phyloP scores from a whole-genome alignment of 1,140 invertebrate species.

The Aricia agestis region DNA sequence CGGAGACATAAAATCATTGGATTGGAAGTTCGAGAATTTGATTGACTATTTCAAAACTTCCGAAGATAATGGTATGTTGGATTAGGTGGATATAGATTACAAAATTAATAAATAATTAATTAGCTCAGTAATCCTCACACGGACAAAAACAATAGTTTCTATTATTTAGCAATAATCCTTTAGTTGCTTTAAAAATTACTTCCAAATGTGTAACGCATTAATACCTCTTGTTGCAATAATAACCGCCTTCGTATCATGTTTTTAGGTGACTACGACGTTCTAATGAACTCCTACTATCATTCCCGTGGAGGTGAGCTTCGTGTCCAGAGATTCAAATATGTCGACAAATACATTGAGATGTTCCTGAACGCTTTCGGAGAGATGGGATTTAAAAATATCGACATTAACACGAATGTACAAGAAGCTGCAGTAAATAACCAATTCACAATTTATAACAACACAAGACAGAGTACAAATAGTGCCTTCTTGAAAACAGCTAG shows the following conservation, averaged over 20 bases:
- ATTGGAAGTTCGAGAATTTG: slow-evolving; percentile 75
- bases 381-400: slow-evolving; percentile 54
- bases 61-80: slow-evolving; percentile 73
- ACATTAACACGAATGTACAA: slow-evolving; percentile 62
- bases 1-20: slow-evolving; percentile 67
- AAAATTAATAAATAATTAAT: background rate
- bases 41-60: slow-evolving; percentile 76
- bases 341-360: slow-evolving; percentile 55
- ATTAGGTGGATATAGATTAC: background rate
- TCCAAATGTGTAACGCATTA: background rate
- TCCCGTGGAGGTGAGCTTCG: slow-evolving; percentile 63
- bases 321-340: slow-evolving; percentile 61
- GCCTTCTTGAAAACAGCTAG: slow-evolving; percentile 77
- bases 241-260: slow-evolving; percentile 16
- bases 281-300: slow-evolving; percentile 67
- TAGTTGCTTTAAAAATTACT: background rate
- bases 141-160: background rate
- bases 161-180: background rate
- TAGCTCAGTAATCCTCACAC: background rate
- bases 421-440: slow-evolving; percentile 75
- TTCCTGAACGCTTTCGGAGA: slow-evolving; percentile 60
- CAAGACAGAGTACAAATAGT: slow-evolving; percentile 77
- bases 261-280: slow-evolving; percentile 65
- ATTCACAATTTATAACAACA: slow-evolving; percentile 76
- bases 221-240: too few species aligned